phyloP scores from a whole-genome alignment of 1,140 invertebrate genomes.

The Diorhabda carinulata region DNA sequence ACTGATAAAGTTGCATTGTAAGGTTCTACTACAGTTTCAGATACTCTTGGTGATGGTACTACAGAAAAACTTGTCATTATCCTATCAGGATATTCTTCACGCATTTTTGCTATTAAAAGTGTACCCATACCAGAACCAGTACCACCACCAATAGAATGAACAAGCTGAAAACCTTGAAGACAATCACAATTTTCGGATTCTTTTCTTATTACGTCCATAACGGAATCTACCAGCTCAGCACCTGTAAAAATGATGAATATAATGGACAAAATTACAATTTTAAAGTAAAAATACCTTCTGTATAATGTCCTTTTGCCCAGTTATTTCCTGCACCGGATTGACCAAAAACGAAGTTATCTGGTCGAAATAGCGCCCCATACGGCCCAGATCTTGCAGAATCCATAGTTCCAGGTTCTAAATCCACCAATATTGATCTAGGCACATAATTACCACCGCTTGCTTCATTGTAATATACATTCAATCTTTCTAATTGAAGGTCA shows the following conservation, averaged over 20 bases:
- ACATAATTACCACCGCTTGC: constrained; percentile 70
- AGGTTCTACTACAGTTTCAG: constrained; percentile 71
- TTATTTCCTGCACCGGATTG: constrained; percentile 59
- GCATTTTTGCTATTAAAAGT: constrained; percentile 71
- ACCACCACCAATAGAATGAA: constrained; percentile 71
- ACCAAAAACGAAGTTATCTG: constrained; percentile 70
- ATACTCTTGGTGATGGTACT: constrained; percentile 73
- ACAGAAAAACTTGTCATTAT: constrained; percentile 87
- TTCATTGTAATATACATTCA: constrained; percentile 86
- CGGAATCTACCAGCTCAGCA: constrained; percentile 59
- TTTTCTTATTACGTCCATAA: constrained; percentile 71
- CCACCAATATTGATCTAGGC: constrained; percentile 71
- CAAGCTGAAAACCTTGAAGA: constrained; percentile 73
- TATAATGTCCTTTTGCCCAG: constrained; percentile 12
- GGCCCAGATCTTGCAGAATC: constrained; percentile 67
- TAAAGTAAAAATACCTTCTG: constrained; percentile 35
- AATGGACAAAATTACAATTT: background rate
- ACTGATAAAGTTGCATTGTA: constrained; percentile 75
- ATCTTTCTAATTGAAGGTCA: constrained; percentile 76
- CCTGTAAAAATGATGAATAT: background rate
- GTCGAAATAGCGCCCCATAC: constrained; percentile 70
- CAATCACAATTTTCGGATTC: constrained; percentile 69
- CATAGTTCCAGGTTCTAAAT: constrained; percentile 74
- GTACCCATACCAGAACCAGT: constrained; percentile 80
- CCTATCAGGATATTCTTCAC: constrained; percentile 76